Evolutionary conservation across 2,888 invertebrate species (phyloP), one percentile per base, ranked within the genome.

Genomic region (Lycophotia porphyrea): DNA sequence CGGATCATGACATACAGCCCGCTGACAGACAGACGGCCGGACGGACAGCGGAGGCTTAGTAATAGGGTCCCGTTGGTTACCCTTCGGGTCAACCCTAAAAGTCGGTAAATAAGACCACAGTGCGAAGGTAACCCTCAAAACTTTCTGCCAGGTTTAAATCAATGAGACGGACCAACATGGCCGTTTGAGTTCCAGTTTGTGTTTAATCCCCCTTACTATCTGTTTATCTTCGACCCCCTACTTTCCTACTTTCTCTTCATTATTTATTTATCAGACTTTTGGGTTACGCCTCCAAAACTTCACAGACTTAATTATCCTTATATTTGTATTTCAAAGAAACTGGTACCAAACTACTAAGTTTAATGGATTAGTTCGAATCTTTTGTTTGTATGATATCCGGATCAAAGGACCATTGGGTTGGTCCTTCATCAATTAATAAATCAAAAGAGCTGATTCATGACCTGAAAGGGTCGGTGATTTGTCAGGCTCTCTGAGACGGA

Each of bases 211-310:
- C 78, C 75, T 65, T 70, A 82, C 79, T 80, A 84, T 88, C 78
- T 88, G 84, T 88, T 87, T 86, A 84, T 78, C 79, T 86, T 86
- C 64, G 52, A 67, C 82, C 85, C 78, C 74, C 39, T 85, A 88
- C 86, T 88, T 86, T 63, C 60, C 73, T 71, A 82, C 80, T 75
- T 80, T 76, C 65, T 67, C 80, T 82, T 84, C 84, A 84, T 88
- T 84, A 86, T 87, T 86, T 86, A 87, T 87, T 87, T 87, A 88
- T 78, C 74, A 74, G 80, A 77, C 73, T 84, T 82, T 84, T 71
- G 76, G 82, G 74, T 82, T 73, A 55, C 85, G 67, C 34, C 72
- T 78, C 79, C 52, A 82, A 85, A 82, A 85, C 61, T 85, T 85
- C 49, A 64, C 71, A 65, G 64, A 70, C 69, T 69, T 82, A 82